Base-by-base conservation (phyloP, 2,888 invertebrate species). In the Cheilosia soror region DNA sequence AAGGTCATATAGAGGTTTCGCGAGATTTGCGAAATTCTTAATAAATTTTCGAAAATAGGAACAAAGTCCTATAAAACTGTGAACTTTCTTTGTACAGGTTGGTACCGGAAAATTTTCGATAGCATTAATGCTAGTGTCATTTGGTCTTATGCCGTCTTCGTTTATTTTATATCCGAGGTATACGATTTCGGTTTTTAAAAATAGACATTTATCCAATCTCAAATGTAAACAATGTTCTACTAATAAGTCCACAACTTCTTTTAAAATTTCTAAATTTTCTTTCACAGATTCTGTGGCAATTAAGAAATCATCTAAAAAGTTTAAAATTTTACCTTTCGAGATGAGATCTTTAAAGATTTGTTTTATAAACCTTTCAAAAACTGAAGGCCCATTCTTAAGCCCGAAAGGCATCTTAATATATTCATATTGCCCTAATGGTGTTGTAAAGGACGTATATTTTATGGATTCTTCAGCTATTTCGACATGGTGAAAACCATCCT, bases 391-490 rank as follows among this genome's bases (percentile, higher is more conserved):
- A 13, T 79, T 79, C 1, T 62, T 71, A 13, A 89, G 66, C 4
- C 89, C 89, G 71, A 89, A 89, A 0, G 89, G 88, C 88, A 89
- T 88, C 25, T 77, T 81, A 5, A 79, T 5, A 51, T 76, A 89
- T 77, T 89, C 69, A 25, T 7, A 69, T n/a, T 69, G 31, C 1
- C 29, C 33, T 13, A 69, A 31, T 1, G 57, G 69, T n/a, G 69
- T 69, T 0, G 60, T 79, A 53, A 79, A 79, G 2, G 58, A 72
- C 4, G 72, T 72, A 9, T 68, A 80, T 47, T 66, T 79, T 3
- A 72, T 53, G 0, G 79, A 79, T 7, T 66, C 63, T n/a, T 63
- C 55, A 0, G 57, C 31, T 9, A 60, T 31, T 58, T 40, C 1
- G 9, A 79, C 37, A 37, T 72, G 57, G 7, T 79, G 65, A 2